These are phyloP conservation scores for Neolamprologus sp. DNA, from an alignment of 2,113 vertebrate genomes.

Conservation along the genomic window DNA sequence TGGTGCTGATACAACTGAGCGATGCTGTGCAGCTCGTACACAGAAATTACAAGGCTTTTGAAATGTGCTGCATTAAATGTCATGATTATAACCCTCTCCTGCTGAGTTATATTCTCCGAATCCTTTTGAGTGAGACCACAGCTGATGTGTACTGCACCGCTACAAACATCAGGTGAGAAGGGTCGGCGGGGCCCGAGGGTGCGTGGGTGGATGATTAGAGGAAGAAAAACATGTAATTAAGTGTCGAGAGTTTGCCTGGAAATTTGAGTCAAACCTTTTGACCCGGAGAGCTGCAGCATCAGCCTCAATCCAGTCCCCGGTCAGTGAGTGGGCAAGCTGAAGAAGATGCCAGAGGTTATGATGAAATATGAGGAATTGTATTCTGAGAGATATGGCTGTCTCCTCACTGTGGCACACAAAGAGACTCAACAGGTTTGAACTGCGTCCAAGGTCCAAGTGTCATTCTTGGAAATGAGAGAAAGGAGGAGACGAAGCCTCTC, in stretches of 20 bases:
- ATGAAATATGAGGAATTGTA: not conserved
- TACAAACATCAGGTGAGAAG: not conserved
- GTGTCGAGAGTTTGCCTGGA: not conserved
- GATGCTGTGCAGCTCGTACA: not conserved
- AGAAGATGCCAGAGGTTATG: not conserved
- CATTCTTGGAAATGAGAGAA: not conserved
- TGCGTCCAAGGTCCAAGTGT: not conserved
- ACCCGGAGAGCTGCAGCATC: conserved; percentile 1
- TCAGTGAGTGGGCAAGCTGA: not conserved
- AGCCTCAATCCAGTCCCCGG: not conserved
- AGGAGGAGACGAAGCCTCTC: not conserved
- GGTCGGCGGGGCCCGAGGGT: not conserved
- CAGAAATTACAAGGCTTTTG: conserved; percentile 1
- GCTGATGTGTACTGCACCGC: not conserved
- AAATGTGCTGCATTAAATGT: conserved; percentile 16
- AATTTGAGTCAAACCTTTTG: not conserved
- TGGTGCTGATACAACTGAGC: conserved; percentile 29
- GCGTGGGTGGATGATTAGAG: not conserved
- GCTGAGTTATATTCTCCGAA: not conserved
- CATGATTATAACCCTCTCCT: not conserved
- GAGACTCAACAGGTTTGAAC: not conserved
- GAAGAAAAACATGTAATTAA: conserved; percentile 7
- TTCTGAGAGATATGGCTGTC: not conserved
- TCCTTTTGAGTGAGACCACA: not conserved
- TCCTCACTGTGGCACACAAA: not conserved